phyloP scores from a whole-genome alignment of 1,140 invertebrate species.

The Agrilus planipennis region DNA sequence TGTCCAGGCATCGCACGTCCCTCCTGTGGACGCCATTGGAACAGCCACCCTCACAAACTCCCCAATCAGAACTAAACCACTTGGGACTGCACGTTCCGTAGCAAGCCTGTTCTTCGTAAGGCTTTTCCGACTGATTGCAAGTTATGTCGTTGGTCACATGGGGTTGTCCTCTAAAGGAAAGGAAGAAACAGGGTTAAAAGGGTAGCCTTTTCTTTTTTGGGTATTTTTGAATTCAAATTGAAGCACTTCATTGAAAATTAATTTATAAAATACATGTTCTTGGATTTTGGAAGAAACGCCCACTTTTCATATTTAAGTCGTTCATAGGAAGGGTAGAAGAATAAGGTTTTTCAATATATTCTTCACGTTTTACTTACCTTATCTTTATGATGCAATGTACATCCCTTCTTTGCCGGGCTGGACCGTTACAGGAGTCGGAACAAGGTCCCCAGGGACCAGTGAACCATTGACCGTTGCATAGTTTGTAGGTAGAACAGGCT shows the following conservation, averaged over 20 bases:
- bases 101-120: slow-evolving; percentile 33
- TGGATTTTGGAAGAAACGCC: no score
- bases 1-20: slow-evolving; percentile 46
- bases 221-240: no score
- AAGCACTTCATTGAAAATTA: no score
- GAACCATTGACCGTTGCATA: slow-evolving; percentile 58
- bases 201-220: no score
- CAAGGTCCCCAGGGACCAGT: slow-evolving; percentile 52
- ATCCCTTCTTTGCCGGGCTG: slow-evolving; percentile 26
- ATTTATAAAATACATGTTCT: no score
- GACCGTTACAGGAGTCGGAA: slow-evolving; percentile 28
- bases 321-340: no score
- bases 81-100: slow-evolving; percentile 39
- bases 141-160: slow-evolving; percentile 30
- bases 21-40: slow-evolving; percentile 47
- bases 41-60: slow-evolving; percentile 42
- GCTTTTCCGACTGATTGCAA: slow-evolving; percentile 24
- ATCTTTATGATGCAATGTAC: slow-evolving; percentile 40
- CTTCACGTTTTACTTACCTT: no score
- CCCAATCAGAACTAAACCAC: slow-evolving; percentile 52
- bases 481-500: slow-evolving; percentile 46
- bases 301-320: no score
- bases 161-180: slow-evolving; percentile 27
- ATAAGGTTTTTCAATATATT: no score
- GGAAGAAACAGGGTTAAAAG: neutral